Evolutionary conservation across 2,888 invertebrate genomes (phyloP).

Genomic region (Apodemia hepburni): DNA sequence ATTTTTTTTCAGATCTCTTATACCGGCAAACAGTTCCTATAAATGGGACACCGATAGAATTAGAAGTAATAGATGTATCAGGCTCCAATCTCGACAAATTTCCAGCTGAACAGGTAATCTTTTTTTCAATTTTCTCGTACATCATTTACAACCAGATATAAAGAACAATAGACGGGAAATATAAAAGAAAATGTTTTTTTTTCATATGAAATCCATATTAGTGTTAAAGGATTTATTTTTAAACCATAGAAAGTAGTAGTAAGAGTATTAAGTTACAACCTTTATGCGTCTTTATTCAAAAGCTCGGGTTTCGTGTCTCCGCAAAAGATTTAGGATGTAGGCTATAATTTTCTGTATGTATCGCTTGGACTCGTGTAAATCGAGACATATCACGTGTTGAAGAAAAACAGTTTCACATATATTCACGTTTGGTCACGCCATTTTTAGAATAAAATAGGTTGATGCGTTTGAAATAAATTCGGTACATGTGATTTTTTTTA

Average conservation of each 20-base stretch:
- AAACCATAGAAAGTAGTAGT: not conserved
- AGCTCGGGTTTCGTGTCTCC: not conserved
- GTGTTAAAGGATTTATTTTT: not conserved
- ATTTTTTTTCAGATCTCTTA: slow-evolving; percentile 83
- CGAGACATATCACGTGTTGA: no score
- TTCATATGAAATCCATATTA: no score
- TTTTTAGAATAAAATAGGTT: no score
- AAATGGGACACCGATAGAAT: slow-evolving; percentile 85
- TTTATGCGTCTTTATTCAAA: not conserved
- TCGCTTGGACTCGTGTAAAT: no score
- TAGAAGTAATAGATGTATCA: slow-evolving; percentile 90
- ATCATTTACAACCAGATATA: no score
- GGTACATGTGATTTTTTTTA: no score
- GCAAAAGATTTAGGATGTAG: not conserved
- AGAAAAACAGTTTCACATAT: no score
- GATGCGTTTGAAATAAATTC: no score
- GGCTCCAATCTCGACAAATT: slow-evolving; percentile 84
- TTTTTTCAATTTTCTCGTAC: not conserved
- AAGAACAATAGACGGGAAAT: no score
- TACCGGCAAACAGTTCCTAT: slow-evolving; percentile 87
- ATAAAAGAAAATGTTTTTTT: no score
- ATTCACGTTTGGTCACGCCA: no score
- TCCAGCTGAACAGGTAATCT: slow-evolving; percentile 77
- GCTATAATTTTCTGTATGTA: not conserved
- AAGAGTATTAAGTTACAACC: not conserved